Evolutionary conservation across 2,113 vertebrate genomes (phyloP).

Genomic region (Bubalus kerabau): DNA sequence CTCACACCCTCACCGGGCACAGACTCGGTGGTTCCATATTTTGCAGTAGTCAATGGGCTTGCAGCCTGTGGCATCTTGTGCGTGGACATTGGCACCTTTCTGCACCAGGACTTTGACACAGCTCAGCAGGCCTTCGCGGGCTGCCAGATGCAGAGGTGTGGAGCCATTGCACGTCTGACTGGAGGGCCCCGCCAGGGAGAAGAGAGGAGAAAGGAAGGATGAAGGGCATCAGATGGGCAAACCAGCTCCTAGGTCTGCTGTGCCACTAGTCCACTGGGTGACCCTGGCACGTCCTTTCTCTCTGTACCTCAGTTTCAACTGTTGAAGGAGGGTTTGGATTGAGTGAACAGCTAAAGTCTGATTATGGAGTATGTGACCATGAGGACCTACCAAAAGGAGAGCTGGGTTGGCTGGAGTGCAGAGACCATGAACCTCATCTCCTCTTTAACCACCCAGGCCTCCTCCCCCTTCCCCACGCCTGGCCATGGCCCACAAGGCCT

Average conservation of each 20-base stretch:
- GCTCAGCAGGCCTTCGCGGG: constrained; percentile 51
- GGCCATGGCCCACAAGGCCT: neutral
- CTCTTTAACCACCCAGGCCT: neutral
- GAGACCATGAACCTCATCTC: neutral
- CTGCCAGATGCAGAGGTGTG: constrained; percentile 75
- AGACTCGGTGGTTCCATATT: constrained; percentile 65
- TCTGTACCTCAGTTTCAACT: neutral
- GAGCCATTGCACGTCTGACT: constrained; percentile 46
- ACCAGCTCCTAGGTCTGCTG: neutral
- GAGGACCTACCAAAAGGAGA: neutral
- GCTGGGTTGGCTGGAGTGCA: neutral
- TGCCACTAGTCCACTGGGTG: neutral
- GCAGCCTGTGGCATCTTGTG: constrained; percentile 33
- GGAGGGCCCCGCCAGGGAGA: neutral
- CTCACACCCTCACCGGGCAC: constrained; percentile 66
- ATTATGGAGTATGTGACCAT: too few species aligned
- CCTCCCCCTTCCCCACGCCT: neutral
- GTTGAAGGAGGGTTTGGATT: neutral
- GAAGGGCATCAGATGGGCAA: neutral
- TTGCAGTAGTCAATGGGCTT: constrained; percentile 72
- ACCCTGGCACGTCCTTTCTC: neutral
- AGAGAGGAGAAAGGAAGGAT: neutral
- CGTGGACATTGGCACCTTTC: constrained; percentile 67
- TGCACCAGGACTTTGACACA: constrained; percentile 64
- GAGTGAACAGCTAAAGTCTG: neutral